Evolutionary conservation across 1,140 invertebrate genomes (phyloP), one percentile per base, ranked within the genome.

Genomic region (Lysiphlebus fabarum): DNA sequence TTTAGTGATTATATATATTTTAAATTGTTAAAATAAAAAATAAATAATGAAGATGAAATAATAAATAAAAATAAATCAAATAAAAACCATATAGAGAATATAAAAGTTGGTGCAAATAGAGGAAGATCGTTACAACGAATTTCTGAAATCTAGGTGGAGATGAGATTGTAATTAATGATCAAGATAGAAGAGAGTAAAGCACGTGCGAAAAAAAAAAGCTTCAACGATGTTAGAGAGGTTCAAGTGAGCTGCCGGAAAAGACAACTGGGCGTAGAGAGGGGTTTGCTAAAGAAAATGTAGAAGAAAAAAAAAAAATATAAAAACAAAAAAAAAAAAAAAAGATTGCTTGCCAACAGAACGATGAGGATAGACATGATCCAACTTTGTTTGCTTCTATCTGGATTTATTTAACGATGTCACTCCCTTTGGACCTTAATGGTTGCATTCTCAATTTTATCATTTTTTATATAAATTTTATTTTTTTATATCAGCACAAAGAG

Each of bases 321-420:
- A 26, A 26, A 26, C 17, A 8, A 11, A 40, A 40, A 40, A 40
- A 40, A 40, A 6, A 9, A 9, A 40, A 40, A 40, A 40, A 11
- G 7, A 1, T 40, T 40, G 38, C 38, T 11, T 11, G 38, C 7
- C 26, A 43, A 14, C 42, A n/a, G 5, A 14, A 17, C 34, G 10
- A 9, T 49, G 10, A 37, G n/a, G 7, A 53, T 26, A 26, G 17
- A 26, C 17, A 26, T 26, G 40, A 43, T 47, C 6, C 43, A 14
- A 12, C 9, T 53, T 54, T 62, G 53, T 61, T 61, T 62, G 50
- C 57, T 48, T 58, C 33, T 58, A 58, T 56, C 55, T 57, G 12
- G 42, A 58, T 62, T 62, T 62, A 58, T 57, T 62, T 62, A 62
- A 62, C 49, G 60, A 62, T 58, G 60, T 62, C 47, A 62, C 40